These are phyloP conservation scores for Anabas testudineus DNA, from an alignment of 2,797 vertebrate genomes.

Conservation along the genomic window DNA sequence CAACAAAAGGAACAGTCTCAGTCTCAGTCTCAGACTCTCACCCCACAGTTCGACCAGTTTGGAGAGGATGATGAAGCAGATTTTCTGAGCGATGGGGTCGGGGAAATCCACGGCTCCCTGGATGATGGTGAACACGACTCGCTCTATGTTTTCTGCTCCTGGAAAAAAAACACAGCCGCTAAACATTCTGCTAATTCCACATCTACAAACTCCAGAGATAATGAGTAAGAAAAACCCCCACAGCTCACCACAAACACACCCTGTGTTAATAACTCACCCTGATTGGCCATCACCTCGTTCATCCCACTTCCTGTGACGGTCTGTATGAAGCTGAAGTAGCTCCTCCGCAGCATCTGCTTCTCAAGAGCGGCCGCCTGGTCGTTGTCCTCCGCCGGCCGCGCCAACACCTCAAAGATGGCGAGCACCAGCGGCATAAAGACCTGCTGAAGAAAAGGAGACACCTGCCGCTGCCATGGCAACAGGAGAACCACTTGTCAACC, in stretches of 20 bases:
- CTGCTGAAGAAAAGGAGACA: constrained; percentile 97
- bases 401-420: constrained; percentile 95
- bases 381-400: constrained; percentile 94
- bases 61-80: constrained; percentile 97
- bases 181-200: neutral
- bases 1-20: neutral
- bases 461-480: constrained; percentile 86
- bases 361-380: constrained; percentile 97
- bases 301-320: constrained; percentile 94
- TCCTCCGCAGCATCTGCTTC: constrained; percentile 96
- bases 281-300: constrained; percentile 96
- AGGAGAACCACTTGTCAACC: neutral
- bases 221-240: neutral
- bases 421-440: constrained; percentile 97
- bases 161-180: constrained; percentile 9
- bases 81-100: constrained; percentile 97
- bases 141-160: constrained; percentile 95
- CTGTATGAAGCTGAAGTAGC: constrained; percentile 97
- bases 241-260: neutral
- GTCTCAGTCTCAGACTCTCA: constrained; percentile 69
- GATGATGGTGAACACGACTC: constrained; percentile 94
- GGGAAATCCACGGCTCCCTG: constrained; percentile 98
- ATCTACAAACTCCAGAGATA: neutral
- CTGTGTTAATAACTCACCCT: constrained; percentile 81
- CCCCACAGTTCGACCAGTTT: constrained; percentile 97